Evolutionary conservation across 2,113 vertebrate species (phyloP).

Genomic region (Vicugna pacos): DNA sequence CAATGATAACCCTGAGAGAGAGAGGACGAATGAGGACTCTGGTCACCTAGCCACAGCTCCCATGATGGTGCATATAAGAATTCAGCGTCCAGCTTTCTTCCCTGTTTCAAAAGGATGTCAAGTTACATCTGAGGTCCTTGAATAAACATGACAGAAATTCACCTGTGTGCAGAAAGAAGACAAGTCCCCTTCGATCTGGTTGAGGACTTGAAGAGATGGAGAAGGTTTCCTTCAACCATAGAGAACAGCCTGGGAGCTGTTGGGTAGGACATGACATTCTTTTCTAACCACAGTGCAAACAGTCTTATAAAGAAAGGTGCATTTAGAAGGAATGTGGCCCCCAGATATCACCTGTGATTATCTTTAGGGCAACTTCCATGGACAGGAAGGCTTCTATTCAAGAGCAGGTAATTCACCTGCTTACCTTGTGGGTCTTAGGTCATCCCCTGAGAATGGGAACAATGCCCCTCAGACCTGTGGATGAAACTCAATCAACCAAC

Average conservation of each 20-base stretch:
- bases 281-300: slow-evolving; percentile 69
- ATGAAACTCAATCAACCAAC: slow-evolving; percentile 73
- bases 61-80: background rate
- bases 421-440: slow-evolving; percentile 72
- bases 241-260: background rate
- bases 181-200: background rate
- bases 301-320: slow-evolving; percentile 64
- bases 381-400: slow-evolving; percentile 78
- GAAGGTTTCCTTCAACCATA: background rate
- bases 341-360: slow-evolving; percentile 82
- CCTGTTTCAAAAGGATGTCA: slow-evolving; percentile 30
- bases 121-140: slow-evolving; percentile 47
- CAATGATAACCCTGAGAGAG: background rate
- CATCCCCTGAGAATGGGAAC: slow-evolving; percentile 64
- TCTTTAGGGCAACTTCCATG: slow-evolving; percentile 76
- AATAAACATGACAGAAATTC: slow-evolving; percentile 49
- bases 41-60: background rate
- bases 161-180: background rate
- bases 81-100: background rate
- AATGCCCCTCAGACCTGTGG: slow-evolving; percentile 59
- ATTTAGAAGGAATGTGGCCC: slow-evolving; percentile 80
- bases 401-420: slow-evolving; percentile 70
- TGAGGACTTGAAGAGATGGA: slow-evolving; percentile 15
- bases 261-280: slow-evolving; percentile 57
- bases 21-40: background rate